Percentiles rank a stretch among this genome's conserved stretches.
These are phyloP conservation scores for Malthinus flaveolus DNA, from an alignment of 2,888 invertebrate genomes.

Conservation along the genomic window DNA sequence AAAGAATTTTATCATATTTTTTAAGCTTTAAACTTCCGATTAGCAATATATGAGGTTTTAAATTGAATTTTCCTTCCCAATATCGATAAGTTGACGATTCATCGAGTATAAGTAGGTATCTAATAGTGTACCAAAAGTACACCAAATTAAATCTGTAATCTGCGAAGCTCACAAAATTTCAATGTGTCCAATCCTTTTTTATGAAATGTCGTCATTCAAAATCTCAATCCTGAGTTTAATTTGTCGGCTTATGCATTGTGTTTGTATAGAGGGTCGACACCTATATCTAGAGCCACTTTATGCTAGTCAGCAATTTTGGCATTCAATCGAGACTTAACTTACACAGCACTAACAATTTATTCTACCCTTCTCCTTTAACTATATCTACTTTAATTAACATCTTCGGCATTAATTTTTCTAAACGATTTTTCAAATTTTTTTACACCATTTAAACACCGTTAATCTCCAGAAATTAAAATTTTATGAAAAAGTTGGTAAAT, in stretches of 20 bases:
- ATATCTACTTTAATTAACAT: too few relatives aligned
- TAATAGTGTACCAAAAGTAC: constrained; percentile 28
- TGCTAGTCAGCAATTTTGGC: constrained; percentile 46
- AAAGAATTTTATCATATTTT: constrained; percentile 2
- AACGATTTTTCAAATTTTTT: too few relatives aligned
- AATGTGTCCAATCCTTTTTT: constrained; percentile 49
- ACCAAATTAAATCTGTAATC: constrained; percentile 30
- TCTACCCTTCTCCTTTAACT: neutral
- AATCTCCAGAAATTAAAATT: too few relatives aligned
- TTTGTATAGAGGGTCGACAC: constrained; percentile 51
- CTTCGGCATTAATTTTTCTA: too few relatives aligned
- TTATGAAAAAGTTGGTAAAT: too few relatives aligned
- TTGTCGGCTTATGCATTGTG: constrained; percentile 51
- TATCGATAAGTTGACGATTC: constrained; percentile 20
- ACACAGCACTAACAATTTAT: constrained; percentile 32
- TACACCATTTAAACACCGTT: too few relatives aligned
- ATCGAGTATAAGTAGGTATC: constrained; percentile 18
- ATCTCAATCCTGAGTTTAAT: constrained; percentile 44
- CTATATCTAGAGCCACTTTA: constrained; percentile 44
- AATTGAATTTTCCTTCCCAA: constrained; percentile 24
- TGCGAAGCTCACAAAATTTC: constrained; percentile 38
- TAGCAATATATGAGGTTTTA: constrained; percentile 23
- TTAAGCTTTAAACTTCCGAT: constrained; percentile 10
- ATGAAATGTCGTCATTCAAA: constrained; percentile 45
- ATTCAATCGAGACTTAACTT: constrained; percentile 43